Base-by-base conservation (phyloP, 2,888 invertebrate species). In the Phyto melanocephala region DNA sequence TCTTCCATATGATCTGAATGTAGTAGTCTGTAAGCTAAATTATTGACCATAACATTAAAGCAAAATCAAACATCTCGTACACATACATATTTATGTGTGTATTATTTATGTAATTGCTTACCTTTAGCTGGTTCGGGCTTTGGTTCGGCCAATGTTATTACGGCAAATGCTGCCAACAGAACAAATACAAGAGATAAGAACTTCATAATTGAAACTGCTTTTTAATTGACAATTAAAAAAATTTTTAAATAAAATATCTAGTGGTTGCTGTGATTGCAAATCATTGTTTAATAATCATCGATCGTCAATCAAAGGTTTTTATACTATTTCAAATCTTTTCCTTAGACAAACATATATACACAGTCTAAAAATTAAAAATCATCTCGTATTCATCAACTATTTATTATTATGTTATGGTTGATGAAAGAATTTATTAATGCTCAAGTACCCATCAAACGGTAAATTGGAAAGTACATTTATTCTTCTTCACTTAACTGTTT, bases 251-350 rank as follows among this genome's bases (percentile, higher is more conserved):
- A 52, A 52, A 37, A 28, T 58, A 22, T 37, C 63, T 71, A 63
- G 78, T 84, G 85, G 84, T 85, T 85, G 74, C 86, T 85, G 82
- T 82, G 87, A 87, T 87, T 84, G 89, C 83, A 86, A 88, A 86
- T 86, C 85, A 84, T 87, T 86, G 84, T 88, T 86, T 89, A 88
- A 89, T 88, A 86, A 84, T 56, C 35, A 35, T 56, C 40, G 13
- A 33, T 42, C n/a, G 35, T 42, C 70, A 77, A 75, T 72, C 84
- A 42, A 77, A 50, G 85, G 77, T 86, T 89, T 89, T 87, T 89
- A 89, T 89, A 89, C 86, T 1, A 28, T 80, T 82, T n/a, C 22
- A 52, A 71, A 28, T 28, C 28, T 28, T 6, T 28, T 28, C 28
- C 4, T 28, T 28, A 5, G 28, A 3, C 28, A 28, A 28, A 6